phyloP scores from a whole-genome alignment of 2,113 vertebrate genomes.

The Alligator sinensis region DNA sequence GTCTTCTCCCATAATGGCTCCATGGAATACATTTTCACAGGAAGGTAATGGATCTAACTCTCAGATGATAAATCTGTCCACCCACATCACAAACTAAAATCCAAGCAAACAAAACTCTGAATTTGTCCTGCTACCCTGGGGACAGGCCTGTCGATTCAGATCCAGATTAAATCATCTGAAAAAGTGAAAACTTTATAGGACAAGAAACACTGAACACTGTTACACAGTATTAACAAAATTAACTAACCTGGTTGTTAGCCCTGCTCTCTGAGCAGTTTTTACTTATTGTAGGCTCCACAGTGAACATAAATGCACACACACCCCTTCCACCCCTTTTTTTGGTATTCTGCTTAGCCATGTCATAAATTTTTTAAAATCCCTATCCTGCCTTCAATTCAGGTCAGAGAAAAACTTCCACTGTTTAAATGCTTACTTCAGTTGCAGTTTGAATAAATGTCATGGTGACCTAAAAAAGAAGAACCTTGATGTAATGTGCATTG shows the following conservation, averaged over 20 bases:
- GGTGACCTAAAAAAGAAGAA: background rate
- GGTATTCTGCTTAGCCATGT: background rate
- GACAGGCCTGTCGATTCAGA: background rate
- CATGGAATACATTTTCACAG: background rate
- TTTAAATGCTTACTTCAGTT: background rate
- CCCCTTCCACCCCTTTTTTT: background rate
- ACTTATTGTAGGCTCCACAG: background rate
- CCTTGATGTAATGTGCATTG: background rate
- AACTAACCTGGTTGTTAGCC: background rate
- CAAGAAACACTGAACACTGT: background rate
- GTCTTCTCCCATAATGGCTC: background rate
- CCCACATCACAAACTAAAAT: background rate
- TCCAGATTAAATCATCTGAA: background rate
- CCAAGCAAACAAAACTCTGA: accelerated
- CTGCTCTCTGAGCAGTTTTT: background rate
- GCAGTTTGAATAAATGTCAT: background rate
- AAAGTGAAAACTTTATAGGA: background rate
- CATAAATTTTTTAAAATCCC: background rate
- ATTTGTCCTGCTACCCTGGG: background rate
- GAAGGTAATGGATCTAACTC: background rate
- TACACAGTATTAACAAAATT: background rate
- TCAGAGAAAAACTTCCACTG: background rate
- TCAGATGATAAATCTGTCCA: background rate
- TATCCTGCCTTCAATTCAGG: background rate
- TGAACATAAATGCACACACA: background rate